A percentile compares a stretch with the other conserved stretches of the same genome.
Conservation (phyloP, 1,140 invertebrate species). For the Bombus impatiens region DNA sequence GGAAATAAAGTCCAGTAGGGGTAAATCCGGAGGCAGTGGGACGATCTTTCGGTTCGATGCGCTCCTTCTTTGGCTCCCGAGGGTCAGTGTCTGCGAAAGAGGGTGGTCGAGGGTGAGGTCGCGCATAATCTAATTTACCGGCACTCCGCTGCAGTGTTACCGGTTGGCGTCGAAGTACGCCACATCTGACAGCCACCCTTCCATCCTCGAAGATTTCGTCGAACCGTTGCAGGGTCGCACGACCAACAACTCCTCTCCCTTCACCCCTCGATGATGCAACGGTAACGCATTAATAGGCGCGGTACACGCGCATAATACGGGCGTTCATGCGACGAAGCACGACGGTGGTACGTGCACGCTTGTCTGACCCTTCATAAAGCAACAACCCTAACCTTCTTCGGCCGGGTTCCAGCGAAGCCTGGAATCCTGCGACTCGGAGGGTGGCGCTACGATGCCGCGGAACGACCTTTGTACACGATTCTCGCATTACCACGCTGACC, state of each 20-base stretch:
- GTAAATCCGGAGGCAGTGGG: neutral
- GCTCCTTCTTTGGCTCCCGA: conserved; percentile 51
- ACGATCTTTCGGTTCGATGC: conserved; percentile 43
- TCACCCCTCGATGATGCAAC: conserved; percentile 3
- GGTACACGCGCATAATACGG: conserved; percentile 56
- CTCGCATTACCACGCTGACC: conserved; percentile 71
- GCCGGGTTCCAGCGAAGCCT: neutral
- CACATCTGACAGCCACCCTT: conserved; percentile 54
- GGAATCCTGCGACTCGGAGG: neutral
- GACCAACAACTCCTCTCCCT: neutral
- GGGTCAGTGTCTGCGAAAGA: conserved; percentile 57
- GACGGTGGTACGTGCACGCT: conserved; percentile 28
- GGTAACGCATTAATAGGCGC: conserved; percentile 65
- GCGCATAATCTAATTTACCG: conserved; percentile 76
- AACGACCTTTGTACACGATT: conserved; percentile 66
- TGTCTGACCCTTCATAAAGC: conserved; percentile 56
- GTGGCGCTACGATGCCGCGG: conserved; percentile 1
- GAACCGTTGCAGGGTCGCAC: conserved; percentile 24
- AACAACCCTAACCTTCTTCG: conserved; percentile 35
- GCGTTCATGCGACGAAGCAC: conserved; percentile 58
- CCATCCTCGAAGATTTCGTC: conserved; percentile 13
- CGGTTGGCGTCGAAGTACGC: conserved; percentile 68
- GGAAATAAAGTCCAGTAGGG: conserved; percentile 33
- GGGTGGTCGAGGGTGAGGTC: conserved; percentile 61
- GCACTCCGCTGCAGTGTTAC: conserved; percentile 68